phyloP scores from a whole-genome alignment of 2,113 vertebrate species.

The Poeciliopsis turrubarensis region DNA sequence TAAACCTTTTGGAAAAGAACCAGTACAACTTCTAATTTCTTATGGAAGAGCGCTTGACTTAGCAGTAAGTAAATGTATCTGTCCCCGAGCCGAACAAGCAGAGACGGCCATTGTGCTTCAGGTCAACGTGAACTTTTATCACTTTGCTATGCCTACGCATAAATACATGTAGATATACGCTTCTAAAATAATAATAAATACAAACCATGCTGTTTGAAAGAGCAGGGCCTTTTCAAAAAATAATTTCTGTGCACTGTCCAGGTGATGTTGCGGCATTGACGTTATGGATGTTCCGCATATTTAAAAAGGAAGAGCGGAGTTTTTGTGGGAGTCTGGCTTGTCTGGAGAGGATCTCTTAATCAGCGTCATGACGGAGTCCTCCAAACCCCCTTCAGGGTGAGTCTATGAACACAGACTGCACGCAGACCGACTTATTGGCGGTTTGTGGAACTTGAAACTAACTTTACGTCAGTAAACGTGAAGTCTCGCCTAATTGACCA shows the following conservation, averaged over 20 bases:
- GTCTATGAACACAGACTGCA: slow-evolving; percentile 10
- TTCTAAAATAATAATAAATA: background rate
- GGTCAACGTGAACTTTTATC: slow-evolving; percentile 38
- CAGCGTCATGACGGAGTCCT: slow-evolving; percentile 58
- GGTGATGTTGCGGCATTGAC: slow-evolving; percentile 33
- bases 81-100: background rate
- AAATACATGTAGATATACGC: background rate
- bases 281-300: slow-evolving; percentile 33
- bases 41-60: background rate
- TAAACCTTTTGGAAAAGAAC: slow-evolving; percentile 4
- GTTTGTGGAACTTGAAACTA: background rate
- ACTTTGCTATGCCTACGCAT: background rate
- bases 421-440: background rate
- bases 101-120: slow-evolving; percentile 2
- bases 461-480: background rate
- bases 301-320: slow-evolving; percentile 34
- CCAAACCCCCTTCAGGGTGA: slow-evolving; percentile 75
- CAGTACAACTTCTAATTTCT: background rate
- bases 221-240: background rate
- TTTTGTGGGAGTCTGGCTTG: slow-evolving; percentile 6
- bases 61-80: background rate
- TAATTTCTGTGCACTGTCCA: background rate
- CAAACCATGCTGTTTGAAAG: no score
- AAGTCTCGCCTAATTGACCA: background rate
- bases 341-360: slow-evolving; percentile 28